Conservation (phyloP, 1,140 invertebrate genomes). For the Gerris buenoi region DNA sequence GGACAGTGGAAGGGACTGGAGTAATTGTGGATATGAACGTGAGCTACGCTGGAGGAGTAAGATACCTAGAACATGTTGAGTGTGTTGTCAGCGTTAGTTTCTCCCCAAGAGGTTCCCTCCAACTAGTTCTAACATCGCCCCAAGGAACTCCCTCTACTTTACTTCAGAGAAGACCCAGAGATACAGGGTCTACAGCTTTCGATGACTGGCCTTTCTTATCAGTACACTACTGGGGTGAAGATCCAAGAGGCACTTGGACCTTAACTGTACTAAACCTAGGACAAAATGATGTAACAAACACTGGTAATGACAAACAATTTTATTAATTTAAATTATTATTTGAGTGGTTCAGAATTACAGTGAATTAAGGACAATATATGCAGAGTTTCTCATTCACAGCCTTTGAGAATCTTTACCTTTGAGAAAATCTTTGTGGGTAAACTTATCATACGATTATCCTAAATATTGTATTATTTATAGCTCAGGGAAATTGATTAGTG, state of each 20-base stretch:
- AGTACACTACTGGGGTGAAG: constrained; percentile 94
- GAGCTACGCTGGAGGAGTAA: constrained; percentile 67
- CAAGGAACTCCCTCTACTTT: constrained; percentile 78
- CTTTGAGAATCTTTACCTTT: too few relatives aligned
- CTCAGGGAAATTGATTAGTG: too few relatives aligned
- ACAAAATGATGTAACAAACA: constrained; percentile 24
- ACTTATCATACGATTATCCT: too few relatives aligned
- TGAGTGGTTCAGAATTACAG: too few relatives aligned
- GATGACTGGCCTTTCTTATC: constrained; percentile 96
- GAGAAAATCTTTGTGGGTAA: too few relatives aligned
- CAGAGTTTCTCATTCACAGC: too few relatives aligned
- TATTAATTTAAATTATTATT: too few relatives aligned
- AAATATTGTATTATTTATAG: too few relatives aligned
- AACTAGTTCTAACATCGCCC: constrained; percentile 67
- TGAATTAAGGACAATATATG: too few relatives aligned
- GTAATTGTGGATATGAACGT: constrained; percentile 50
- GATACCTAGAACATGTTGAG: constrained; percentile 83
- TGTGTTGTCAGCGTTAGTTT: constrained; percentile 72
- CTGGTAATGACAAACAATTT: constrained; percentile 6
- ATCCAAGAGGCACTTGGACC: constrained; percentile 79
- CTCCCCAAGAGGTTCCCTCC: constrained; percentile 72
- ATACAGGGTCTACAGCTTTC: constrained; percentile 79
- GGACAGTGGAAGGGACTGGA: not conserved
- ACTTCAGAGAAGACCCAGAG: constrained; percentile 71
- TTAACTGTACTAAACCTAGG: constrained; percentile 79